phyloP scores from a whole-genome alignment of 2,888 invertebrate genomes.

The Pristionchus entomophagus region DNA sequence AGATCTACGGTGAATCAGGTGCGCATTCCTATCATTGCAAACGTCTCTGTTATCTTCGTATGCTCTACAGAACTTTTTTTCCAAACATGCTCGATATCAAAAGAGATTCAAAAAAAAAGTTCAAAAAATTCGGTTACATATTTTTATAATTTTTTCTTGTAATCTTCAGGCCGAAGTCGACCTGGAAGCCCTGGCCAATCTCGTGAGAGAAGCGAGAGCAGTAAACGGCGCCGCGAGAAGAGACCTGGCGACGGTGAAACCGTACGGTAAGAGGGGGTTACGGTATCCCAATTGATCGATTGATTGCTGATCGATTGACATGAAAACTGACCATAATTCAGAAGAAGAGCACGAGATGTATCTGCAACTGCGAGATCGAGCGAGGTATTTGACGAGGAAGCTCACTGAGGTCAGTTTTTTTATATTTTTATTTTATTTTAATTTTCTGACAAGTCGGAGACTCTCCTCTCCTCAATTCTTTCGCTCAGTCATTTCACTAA shows the following conservation, averaged over 20 bases:
- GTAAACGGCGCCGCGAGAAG: slow-evolving; percentile 33
- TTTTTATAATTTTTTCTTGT: no score
- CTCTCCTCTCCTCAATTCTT: no score
- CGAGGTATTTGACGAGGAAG: slow-evolving; percentile 37
- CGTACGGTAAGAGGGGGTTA: slow-evolving; percentile 2
- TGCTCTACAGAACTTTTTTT: neutral
- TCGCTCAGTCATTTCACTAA: no score
- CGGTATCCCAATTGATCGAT: neutral
- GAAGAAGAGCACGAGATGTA: slow-evolving; percentile 40
- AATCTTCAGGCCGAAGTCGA: neutral
- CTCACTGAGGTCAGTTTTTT: slow-evolving; percentile 44
- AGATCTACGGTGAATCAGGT: slow-evolving; percentile 28
- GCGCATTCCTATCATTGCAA: neutral
- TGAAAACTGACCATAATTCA: neutral
- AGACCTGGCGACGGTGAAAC: slow-evolving; percentile 33
- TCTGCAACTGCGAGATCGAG: slow-evolving; percentile 34
- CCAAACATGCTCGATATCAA: no score
- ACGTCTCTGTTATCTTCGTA: neutral
- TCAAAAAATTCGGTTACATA: no score
- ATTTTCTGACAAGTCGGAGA: no score
- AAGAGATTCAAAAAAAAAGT: no score
- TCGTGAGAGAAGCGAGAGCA: slow-evolving; percentile 17
- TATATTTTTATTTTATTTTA: no score
- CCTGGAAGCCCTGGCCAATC: slow-evolving; percentile 6
- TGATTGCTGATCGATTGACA: neutral